Evolutionary conservation across 2,888 invertebrate genomes (phyloP).

Genomic region (Ennomos quercinarius): DNA sequence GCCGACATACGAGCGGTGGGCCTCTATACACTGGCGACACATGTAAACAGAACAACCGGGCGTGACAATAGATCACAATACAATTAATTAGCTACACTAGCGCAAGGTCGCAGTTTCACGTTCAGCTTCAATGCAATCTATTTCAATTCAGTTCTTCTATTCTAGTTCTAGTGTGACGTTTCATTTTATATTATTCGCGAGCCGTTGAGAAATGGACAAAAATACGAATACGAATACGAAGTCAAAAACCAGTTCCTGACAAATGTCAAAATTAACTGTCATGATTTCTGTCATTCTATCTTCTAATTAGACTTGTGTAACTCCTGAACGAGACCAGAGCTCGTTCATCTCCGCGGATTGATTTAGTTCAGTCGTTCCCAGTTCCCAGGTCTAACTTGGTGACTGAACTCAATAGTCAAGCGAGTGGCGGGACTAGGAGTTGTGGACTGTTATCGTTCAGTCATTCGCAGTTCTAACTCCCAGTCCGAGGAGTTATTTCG

Average conservation of each 20-base stretch:
- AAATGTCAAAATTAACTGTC: too few species aligned
- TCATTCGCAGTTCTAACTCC: too few species aligned
- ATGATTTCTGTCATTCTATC: too few species aligned
- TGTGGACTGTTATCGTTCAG: too few species aligned
- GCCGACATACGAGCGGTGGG: constrained; percentile 53
- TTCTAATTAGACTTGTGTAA: too few species aligned
- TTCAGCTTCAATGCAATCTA: constrained; percentile 57
- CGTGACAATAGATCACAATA: constrained; percentile 63
- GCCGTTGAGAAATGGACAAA: constrained; percentile 55
- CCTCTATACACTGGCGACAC: constrained; percentile 50
- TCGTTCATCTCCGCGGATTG: too few species aligned
- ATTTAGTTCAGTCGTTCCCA: too few species aligned
- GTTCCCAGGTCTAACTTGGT: too few species aligned
- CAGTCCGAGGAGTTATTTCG: too few species aligned
- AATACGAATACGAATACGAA: constrained; percentile 40
- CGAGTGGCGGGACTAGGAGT: too few species aligned
- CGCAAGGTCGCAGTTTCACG: constrained; percentile 64
- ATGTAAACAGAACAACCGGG: constrained; percentile 78
- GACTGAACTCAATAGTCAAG: too few species aligned
- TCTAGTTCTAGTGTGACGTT: constrained; percentile 61
- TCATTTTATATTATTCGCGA: constrained; percentile 60
- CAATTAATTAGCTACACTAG: constrained; percentile 54
- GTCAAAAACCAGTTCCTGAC: constrained; percentile 54
- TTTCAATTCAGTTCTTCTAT: constrained; percentile 56
- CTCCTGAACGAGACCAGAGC: too few species aligned